Conservation (phyloP, 2,888 invertebrate species). For the Drosophila rellima region DNA sequence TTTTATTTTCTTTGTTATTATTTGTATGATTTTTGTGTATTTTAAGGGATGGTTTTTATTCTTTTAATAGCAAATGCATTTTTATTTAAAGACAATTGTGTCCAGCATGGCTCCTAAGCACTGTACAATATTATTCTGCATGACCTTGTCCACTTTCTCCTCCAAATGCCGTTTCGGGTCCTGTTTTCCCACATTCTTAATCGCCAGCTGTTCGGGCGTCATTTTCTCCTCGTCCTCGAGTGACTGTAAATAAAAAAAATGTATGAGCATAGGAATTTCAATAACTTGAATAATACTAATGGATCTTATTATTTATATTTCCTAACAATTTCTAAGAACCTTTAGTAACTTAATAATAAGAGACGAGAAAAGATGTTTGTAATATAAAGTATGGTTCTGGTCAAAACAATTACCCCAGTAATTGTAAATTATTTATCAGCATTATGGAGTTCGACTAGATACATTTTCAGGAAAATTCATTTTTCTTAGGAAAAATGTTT, state of each 20-base stretch:
- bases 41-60: conserved; percentile 41
- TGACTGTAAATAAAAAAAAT: conserved; percentile 86
- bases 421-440: neutral
- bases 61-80: conserved; percentile 48
- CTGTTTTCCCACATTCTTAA: conserved; percentile 99
- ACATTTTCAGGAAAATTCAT: neutral
- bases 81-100: conserved; percentile 94
- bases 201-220: conserved; percentile 99
- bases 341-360: too few relatives aligned
- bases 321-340: too few relatives aligned
- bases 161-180: conserved; percentile 99
- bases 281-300: too few relatives aligned
- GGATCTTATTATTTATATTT: too few relatives aligned
- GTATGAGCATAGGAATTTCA: neutral
- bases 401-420: neutral
- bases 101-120: conserved; percentile 99
- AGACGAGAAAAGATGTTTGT: too few relatives aligned
- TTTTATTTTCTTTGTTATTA: conserved; percentile 54
- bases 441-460: neutral
- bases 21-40: conserved; percentile 32
- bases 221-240: conserved; percentile 99
- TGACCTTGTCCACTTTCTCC: conserved; percentile 98
- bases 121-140: conserved; percentile 99
- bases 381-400: too few relatives aligned
- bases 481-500: neutral